These are phyloP conservation scores for Glomeris marginata DNA, from an alignment of 2,888 invertebrate genomes.

Conservation along the genomic window DNA sequence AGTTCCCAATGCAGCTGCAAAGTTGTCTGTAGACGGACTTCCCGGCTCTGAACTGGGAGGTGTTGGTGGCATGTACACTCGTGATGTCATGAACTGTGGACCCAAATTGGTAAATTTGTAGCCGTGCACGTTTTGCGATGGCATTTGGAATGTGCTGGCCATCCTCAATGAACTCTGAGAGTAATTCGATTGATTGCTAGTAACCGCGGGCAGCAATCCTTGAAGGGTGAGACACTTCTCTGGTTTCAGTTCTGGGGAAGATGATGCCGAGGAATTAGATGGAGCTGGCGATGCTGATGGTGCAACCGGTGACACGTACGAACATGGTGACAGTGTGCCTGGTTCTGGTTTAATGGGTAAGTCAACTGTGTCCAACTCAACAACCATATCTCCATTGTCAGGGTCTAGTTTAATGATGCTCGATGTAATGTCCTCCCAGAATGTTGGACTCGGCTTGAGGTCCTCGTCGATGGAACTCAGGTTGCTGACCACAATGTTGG, in stretches of 20 bases:
- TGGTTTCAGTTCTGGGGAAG: conserved; percentile 19
- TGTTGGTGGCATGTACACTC: conserved; percentile 71
- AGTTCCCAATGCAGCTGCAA: conserved; percentile 25
- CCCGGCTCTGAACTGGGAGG: conserved; percentile 80
- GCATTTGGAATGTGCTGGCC: conserved; percentile 7
- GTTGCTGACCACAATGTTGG: not conserved
- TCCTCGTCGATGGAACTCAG: too few species aligned
- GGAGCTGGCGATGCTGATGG: conserved; percentile 22
- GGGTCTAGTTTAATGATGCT: conserved; percentile 81
- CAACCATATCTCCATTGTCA: conserved; percentile 65
- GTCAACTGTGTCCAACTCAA: not conserved
- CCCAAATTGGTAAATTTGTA: conserved; percentile 14
- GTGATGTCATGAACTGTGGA: conserved; percentile 20
- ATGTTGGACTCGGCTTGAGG: conserved; percentile 21
- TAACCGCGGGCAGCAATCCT: conserved; percentile 19
- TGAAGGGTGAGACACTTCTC: conserved; percentile 20
- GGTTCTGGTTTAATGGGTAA: not conserved
- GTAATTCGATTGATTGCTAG: too few species aligned
- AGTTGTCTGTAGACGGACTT: conserved; percentile 41
- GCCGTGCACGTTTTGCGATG: conserved; percentile 7
- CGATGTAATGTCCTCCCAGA: conserved; percentile 84
- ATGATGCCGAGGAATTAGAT: conserved; percentile 18
- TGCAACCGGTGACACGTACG: not conserved
- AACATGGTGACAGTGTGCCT: not conserved
- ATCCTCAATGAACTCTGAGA: not conserved